Evolutionary conservation across 2,888 invertebrate species (phyloP).

Genomic region (Spicauda simplicius): DNA sequence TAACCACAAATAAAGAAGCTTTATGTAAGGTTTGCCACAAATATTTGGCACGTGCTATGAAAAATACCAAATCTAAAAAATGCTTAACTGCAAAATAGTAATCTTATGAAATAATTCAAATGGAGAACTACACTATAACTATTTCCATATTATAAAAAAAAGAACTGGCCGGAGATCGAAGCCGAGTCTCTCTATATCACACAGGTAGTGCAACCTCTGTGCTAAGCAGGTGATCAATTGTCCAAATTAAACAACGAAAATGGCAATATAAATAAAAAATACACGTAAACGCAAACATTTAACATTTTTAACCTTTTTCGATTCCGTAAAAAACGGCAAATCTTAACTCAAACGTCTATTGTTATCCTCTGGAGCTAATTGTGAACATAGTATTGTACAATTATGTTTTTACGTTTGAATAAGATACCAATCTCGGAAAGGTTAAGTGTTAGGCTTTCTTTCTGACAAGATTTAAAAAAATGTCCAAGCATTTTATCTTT

Average conservation of each 20-base stretch:
- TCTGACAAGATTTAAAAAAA: not conserved
- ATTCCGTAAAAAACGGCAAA: constrained; percentile 16
- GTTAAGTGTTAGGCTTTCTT: not conserved
- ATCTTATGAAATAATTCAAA: too few species aligned
- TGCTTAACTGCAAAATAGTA: too few species aligned
- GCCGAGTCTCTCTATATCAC: too few species aligned
- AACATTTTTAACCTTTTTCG: constrained; percentile 20
- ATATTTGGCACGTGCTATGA: too few species aligned
- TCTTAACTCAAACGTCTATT: constrained; percentile 25
- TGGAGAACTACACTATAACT: too few species aligned
- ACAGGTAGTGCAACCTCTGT: too few species aligned
- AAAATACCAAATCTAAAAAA: too few species aligned
- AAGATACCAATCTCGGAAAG: constrained; percentile 13
- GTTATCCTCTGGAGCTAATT: constrained; percentile 23
- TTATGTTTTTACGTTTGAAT: constrained; percentile 7
- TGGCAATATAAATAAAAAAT: not conserved
- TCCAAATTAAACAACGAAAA: not conserved
- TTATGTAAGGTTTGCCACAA: too few species aligned
- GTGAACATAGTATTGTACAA: constrained; percentile 17
- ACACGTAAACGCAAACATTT: constrained; percentile 24
- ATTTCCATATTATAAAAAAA: too few species aligned
- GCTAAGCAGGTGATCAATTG: not conserved
- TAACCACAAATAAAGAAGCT: too few species aligned
- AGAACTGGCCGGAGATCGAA: too few species aligned
- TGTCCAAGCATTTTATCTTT: too few species aligned